phyloP scores from a whole-genome alignment of 2,113 vertebrate genomes.

The Coregonus clupeaformis region DNA sequence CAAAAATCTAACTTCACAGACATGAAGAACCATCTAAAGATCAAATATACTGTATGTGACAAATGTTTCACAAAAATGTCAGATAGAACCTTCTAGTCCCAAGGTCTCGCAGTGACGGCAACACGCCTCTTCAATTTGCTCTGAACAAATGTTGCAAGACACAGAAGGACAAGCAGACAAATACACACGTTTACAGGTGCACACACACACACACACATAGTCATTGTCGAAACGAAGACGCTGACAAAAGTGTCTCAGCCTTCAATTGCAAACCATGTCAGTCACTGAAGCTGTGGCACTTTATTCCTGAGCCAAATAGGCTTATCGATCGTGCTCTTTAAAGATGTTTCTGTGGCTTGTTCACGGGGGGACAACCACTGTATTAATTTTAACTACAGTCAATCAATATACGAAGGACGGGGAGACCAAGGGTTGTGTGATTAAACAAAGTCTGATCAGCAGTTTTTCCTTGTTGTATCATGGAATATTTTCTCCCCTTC shows the following conservation, averaged over 20 bases:
- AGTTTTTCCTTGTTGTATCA: conserved; percentile 22
- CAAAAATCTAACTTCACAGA: no score
- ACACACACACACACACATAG: neutral
- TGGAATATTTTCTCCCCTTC: conserved; percentile 10
- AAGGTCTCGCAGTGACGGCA: conserved; percentile 17
- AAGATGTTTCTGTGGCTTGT: conserved; percentile 30
- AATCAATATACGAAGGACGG: conserved; percentile 46
- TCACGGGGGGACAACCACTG: conserved; percentile 26
- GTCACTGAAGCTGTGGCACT: conserved; percentile 38
- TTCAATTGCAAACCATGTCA: conserved; percentile 39
- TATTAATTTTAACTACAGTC: conserved; percentile 46
- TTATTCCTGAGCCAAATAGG: conserved; percentile 42
- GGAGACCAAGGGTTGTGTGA: conserved; percentile 35
- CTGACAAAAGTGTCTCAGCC: neutral
- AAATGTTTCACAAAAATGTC: no score
- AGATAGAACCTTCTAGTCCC: no score
- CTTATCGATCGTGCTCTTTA: conserved; percentile 51
- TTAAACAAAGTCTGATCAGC: conserved; percentile 38
- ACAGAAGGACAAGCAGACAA: neutral
- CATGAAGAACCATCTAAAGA: no score
- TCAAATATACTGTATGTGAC: no score
- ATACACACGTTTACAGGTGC: neutral
- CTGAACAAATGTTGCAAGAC: neutral
- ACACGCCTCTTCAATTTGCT: neutral
- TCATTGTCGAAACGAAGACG: neutral